Conservation (phyloP, 2,797 vertebrate species). For the Cercopithecus petaurista region DNA sequence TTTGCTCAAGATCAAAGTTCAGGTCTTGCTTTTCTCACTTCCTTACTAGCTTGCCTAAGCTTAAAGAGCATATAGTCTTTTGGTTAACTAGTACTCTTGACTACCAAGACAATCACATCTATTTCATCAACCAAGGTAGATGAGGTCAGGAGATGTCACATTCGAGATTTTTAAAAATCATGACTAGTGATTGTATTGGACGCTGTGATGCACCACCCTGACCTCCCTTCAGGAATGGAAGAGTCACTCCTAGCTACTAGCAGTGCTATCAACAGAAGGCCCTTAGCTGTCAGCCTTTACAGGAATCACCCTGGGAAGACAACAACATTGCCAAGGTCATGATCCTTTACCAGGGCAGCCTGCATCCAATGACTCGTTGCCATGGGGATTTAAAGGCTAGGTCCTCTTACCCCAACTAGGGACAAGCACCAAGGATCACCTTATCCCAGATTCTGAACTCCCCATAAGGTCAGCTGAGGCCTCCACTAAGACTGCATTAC, state of each 20-base stretch:
- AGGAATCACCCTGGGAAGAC: background rate
- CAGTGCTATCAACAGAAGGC: background rate
- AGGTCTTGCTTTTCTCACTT: background rate
- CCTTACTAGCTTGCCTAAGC: background rate
- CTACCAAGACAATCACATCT: background rate
- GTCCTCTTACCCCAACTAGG: background rate
- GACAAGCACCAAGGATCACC: background rate
- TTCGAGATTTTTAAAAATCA: background rate
- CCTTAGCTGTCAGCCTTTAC: background rate
- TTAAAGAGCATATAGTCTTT: background rate
- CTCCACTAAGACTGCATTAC: background rate
- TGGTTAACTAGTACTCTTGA: background rate
- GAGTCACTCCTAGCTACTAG: background rate
- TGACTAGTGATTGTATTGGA: background rate
- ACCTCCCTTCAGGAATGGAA: background rate
- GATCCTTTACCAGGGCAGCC: background rate
- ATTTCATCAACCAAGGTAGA: background rate
- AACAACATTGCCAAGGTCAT: background rate
- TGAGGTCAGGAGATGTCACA: background rate
- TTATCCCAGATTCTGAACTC: background rate
- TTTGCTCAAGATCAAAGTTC: background rate
- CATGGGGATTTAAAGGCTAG: background rate
- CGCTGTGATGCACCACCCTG: background rate
- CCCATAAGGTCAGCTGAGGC: background rate
- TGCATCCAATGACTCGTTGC: background rate